Percentiles rank a stretch among this genome's conserved stretches.
Evolutionary conservation across 1,140 invertebrate genomes (phyloP).

Genomic region (Bacillus rossius): DNA sequence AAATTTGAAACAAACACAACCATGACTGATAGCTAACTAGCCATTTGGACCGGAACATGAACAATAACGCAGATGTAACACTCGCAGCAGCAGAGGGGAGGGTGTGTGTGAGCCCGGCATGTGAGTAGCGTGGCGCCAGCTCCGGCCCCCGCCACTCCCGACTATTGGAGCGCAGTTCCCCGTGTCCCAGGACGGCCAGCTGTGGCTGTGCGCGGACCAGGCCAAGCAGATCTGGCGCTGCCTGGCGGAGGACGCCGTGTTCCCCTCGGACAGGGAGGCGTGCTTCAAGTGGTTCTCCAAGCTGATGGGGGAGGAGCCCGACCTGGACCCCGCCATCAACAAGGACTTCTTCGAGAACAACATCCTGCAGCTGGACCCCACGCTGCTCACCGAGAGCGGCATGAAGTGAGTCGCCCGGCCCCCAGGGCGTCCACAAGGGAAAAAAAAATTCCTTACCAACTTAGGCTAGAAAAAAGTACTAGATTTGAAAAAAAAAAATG

Average conservation of each 20-base stretch:
- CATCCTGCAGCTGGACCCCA: constrained; percentile 87
- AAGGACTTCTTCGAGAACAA: constrained; percentile 96
- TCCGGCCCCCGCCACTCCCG: not conserved
- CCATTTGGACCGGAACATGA: too few species aligned
- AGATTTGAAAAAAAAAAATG: too few species aligned
- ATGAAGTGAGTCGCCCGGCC: constrained; percentile 80
- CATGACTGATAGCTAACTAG: too few species aligned
- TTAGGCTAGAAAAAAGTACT: too few species aligned
- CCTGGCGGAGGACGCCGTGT: constrained; percentile 89
- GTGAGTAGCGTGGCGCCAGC: not conserved
- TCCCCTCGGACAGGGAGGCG: constrained; percentile 86
- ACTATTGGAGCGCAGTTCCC: not conserved
- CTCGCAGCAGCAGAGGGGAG: not conserved
- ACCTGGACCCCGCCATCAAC: constrained; percentile 94
- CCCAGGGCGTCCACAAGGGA: too few species aligned
- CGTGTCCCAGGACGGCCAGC: constrained; percentile 69
- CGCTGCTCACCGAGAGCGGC: constrained; percentile 88
- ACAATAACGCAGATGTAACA: too few species aligned
- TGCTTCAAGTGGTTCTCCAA: constrained; percentile 99
- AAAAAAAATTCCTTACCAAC: too few species aligned
- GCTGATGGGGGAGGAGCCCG: constrained; percentile 95
- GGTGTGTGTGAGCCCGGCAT: not conserved
- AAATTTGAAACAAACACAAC: too few species aligned
- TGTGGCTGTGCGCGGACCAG: constrained; percentile 94
- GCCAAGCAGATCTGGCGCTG: constrained; percentile 97